Percentiles rank a stretch among this genome's conserved stretches.
Evolutionary conservation across 1,140 invertebrate species (phyloP).

Genomic region (Neoseiulus cucumeris): DNA sequence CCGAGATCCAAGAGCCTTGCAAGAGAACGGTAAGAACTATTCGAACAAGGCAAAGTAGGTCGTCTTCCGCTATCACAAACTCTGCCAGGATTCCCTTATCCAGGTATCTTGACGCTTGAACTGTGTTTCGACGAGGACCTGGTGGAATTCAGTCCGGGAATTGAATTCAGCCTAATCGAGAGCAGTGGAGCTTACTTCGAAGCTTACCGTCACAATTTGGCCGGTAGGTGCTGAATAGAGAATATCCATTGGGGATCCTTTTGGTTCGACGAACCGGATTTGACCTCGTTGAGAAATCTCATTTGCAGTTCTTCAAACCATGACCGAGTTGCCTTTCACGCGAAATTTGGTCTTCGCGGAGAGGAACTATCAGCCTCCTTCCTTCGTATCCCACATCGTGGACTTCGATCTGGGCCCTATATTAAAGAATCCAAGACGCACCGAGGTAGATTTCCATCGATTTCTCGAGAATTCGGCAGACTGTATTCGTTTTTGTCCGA

Average conservation of each 20-base stretch:
- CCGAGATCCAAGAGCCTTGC: constrained; percentile 29
- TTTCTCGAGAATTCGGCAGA: too few relatives aligned
- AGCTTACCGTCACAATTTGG: constrained; percentile 30
- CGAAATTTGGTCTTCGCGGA: neutral
- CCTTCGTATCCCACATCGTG: too few relatives aligned
- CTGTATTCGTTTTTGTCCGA: too few relatives aligned
- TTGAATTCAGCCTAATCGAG: constrained; percentile 27
- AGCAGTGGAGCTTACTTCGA: constrained; percentile 31
- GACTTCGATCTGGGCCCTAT: neutral
- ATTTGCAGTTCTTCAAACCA: neutral
- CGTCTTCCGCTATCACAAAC: too few relatives aligned
- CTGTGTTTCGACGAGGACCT: constrained; percentile 7
- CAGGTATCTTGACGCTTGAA: constrained; percentile 5
- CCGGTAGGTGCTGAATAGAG: constrained; percentile 25
- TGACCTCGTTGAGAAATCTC: too few relatives aligned
- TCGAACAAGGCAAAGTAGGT: neutral
- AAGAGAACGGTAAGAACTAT: neutral
- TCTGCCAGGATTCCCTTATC: too few relatives aligned
- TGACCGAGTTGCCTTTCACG: neutral
- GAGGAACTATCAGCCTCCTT: neutral
- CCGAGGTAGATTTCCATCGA: too few relatives aligned
- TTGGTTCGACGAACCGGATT: neutral
- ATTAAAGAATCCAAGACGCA: too few relatives aligned
- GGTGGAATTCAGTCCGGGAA: constrained; percentile 1
- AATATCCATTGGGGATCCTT: constrained; percentile 12